A percentile compares a stretch with the other conserved stretches of the same genome.
phyloP scores from a whole-genome alignment of 2,113 vertebrate genomes.

The Galeopterus variegatus region DNA sequence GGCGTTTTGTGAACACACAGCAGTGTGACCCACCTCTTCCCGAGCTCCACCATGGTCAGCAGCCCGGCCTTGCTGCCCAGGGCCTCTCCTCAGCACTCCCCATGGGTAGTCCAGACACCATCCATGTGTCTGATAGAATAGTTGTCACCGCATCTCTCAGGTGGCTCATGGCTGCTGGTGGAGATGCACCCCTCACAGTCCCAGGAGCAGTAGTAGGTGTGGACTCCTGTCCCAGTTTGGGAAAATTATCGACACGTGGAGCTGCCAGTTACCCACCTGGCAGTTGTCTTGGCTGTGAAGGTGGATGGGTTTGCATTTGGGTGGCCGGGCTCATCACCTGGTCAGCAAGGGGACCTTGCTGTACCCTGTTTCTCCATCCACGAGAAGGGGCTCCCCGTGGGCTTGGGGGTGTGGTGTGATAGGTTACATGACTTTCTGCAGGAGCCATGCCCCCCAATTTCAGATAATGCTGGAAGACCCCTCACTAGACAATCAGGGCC shows the following conservation, averaged over 20 bases:
- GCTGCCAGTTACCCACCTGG: too few species aligned
- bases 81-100: too few species aligned
- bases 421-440: too few species aligned
- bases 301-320: not conserved
- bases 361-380: fast-evolving
- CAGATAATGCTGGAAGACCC: not conserved
- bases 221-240: not conserved
- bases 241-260: too few species aligned
- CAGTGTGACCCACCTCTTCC: too few species aligned
- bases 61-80: too few species aligned
- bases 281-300: not conserved
- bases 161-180: not conserved
- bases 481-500: fast-evolving
- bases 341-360: too few species aligned
- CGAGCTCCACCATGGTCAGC: too few species aligned
- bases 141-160: not conserved
- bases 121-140: too few species aligned
- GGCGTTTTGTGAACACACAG: not conserved
- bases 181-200: fast-evolving
- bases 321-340: not conserved
- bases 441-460: too few species aligned
- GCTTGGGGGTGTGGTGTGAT: not conserved
- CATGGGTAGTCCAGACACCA: not conserved
- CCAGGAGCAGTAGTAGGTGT: fast-evolving
- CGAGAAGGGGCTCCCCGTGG: not conserved